Evolutionary conservation across 37 sponge, comb jelly and placozoan species (phyloP).

Genomic region (Oopsacas minuta): DNA sequence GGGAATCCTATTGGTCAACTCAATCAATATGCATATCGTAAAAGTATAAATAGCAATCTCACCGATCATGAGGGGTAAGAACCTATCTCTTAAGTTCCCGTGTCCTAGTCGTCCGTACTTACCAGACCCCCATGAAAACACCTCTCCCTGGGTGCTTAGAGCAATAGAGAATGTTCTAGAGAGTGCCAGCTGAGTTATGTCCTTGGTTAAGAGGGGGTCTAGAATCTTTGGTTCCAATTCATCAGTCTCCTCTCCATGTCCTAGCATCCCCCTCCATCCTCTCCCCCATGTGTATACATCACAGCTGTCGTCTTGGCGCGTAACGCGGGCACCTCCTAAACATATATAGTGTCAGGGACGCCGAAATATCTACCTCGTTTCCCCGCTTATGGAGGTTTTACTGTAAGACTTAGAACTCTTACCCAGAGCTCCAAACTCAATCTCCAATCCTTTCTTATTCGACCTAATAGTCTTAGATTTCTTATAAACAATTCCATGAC

Average conservation of each 20-base stretch:
- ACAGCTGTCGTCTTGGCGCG: conserved; percentile 27
- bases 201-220: conserved; percentile 57
- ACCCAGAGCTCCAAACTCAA: conserved; percentile 5
- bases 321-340: neutral
- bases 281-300: conserved; percentile 82
- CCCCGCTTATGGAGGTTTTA: neutral
- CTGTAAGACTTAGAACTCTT: neutral
- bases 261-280: conserved; percentile 57
- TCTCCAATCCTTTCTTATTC: neutral
- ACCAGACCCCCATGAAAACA: conserved; percentile 83
- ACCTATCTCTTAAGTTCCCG: conserved; percentile 73
- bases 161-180: conserved; percentile 55
- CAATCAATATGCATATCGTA: too few species aligned
- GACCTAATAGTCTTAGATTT: neutral
- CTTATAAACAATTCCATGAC: neutral
- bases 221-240: conserved; percentile 54
- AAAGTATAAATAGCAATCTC: too few species aligned
- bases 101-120: conserved; percentile 73
- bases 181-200: conserved; percentile 47
- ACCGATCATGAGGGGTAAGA: conserved; percentile 63
- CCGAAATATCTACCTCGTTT: too few species aligned
- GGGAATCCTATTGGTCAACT: conserved; percentile 25
- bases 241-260: conserved; percentile 64
- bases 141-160: conserved; percentile 57
- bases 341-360: too few species aligned